A percentile compares a stretch with the other conserved stretches of the same genome.
Conservation (phyloP, 2,113 vertebrate genomes). For the Thamnophis sirtalis region DNA sequence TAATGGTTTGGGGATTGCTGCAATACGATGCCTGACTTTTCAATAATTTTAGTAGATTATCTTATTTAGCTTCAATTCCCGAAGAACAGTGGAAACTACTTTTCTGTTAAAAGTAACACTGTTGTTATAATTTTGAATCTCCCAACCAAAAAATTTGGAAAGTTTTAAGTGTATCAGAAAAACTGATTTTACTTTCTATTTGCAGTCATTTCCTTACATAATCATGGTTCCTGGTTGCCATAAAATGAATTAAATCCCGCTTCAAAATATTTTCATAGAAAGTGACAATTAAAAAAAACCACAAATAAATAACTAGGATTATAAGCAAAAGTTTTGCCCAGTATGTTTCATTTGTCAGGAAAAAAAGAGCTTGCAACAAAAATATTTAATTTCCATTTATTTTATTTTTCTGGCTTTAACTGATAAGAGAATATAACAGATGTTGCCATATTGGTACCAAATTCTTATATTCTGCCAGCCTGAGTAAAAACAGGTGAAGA, state of each 20-base stretch:
- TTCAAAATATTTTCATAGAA: neutral
- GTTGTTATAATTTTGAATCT: neutral
- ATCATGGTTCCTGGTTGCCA: neutral
- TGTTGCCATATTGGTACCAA: neutral
- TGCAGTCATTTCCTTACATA: neutral
- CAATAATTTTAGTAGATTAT: neutral
- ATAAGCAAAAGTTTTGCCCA: neutral
- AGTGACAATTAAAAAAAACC: neutral
- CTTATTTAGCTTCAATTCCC: neutral
- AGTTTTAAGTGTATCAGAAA: neutral
- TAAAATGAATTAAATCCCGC: neutral
- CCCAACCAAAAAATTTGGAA: neutral
- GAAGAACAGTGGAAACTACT: neutral
- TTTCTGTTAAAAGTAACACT: neutral
- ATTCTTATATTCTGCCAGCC: neutral
- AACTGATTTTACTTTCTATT: neutral
- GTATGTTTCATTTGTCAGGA: neutral
- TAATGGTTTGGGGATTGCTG: neutral
- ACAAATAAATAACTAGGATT: neutral
- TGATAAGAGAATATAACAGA: constrained; percentile 8
- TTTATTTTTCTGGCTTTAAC: constrained; percentile 3
- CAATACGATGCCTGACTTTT: neutral
- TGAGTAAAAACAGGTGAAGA: neutral
- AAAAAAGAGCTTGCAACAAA: neutral
- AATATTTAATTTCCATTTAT: constrained; percentile 31